These are phyloP conservation scores for Neoascia interrupta DNA, from an alignment of 2,888 invertebrate species.

Conservation along the genomic window DNA sequence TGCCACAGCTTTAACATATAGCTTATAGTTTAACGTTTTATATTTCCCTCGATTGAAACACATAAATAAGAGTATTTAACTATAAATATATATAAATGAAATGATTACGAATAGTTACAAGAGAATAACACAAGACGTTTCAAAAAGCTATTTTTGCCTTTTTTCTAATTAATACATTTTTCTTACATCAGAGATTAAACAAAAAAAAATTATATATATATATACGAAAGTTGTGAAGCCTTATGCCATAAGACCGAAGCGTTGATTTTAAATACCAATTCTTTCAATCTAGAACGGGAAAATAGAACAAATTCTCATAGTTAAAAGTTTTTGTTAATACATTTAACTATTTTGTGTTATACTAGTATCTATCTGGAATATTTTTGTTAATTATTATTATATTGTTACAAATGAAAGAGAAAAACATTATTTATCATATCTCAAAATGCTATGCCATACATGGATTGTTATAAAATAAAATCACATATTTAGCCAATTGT, in stretches of 20 bases:
- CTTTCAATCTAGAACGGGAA: too few relatives aligned
- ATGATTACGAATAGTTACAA: constrained; percentile 49
- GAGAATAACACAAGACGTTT: constrained; percentile 11
- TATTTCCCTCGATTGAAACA: constrained; percentile 36
- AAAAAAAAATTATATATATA: constrained; percentile 46
- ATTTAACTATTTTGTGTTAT: too few relatives aligned
- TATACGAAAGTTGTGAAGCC: too few relatives aligned
- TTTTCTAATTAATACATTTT: constrained; percentile 25
- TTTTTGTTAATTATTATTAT: constrained; percentile 51
- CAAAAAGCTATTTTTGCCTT: constrained; percentile 10
- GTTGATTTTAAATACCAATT: too few relatives aligned
- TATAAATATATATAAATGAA: constrained; percentile 23
- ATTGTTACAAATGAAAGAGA: constrained; percentile 51
- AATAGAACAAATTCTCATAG: too few relatives aligned
- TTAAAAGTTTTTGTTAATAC: too few relatives aligned
- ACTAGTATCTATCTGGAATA: constrained; percentile 36
- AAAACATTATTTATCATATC: constrained; percentile 48
- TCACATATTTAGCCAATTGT: constrained; percentile 62
- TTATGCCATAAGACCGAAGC: constrained; percentile 8
- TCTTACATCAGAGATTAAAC: too few relatives aligned
- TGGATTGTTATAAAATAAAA: constrained; percentile 50
- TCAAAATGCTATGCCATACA: constrained; percentile 59
- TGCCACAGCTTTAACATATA: constrained; percentile 65
- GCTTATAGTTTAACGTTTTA: constrained; percentile 58
- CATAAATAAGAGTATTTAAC: constrained; percentile 38